Percentiles rank a stretch among this genome's conserved stretches.
Conservation (phyloP, 1,140 invertebrate genomes). For the Amphibalanus amphitrite region DNA sequence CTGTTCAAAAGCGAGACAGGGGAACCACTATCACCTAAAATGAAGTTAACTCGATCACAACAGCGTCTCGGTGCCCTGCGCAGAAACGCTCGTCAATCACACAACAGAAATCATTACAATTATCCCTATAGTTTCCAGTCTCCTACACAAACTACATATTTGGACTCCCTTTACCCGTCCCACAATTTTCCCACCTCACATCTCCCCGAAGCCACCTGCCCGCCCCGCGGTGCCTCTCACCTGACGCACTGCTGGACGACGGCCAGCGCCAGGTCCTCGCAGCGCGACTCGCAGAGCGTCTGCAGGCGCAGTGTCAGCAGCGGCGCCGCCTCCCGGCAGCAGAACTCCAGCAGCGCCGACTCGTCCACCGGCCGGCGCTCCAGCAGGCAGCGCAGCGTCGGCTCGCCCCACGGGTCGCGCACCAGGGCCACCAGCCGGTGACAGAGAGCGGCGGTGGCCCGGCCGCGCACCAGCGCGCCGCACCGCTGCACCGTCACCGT, state of each 20-base stretch:
- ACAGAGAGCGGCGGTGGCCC: conserved; percentile 27
- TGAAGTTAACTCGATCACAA: no score
- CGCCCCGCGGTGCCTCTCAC: no score
- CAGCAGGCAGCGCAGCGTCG: conserved; percentile 17
- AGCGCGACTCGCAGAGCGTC: conserved; percentile 34
- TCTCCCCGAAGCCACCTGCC: no score
- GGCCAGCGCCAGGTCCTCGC: conserved; percentile 36
- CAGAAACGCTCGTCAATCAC: no score
- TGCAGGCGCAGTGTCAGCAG: conserved; percentile 34
- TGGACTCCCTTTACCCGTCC: no score
- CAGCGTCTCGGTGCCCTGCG: no score
- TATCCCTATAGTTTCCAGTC: no score
- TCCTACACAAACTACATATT: no score
- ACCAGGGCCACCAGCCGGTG: conserved; percentile 29
- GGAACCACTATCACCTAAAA: no score
- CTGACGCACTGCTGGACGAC: conserved; percentile 32
- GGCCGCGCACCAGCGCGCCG: conserved; percentile 26
- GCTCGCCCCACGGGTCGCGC: conserved; percentile 33
- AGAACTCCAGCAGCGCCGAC: background rate
- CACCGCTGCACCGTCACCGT: conserved; percentile 33
- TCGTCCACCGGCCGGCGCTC: background rate
- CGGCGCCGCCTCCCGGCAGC: conserved; percentile 32
- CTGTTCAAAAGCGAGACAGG: no score
- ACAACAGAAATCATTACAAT: no score
- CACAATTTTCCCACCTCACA: no score